Percentiles rank a stretch among this genome's conserved stretches.
Evolutionary conservation across 2,797 vertebrate genomes (phyloP).

Genomic region (Myotis planiceps): DNA sequence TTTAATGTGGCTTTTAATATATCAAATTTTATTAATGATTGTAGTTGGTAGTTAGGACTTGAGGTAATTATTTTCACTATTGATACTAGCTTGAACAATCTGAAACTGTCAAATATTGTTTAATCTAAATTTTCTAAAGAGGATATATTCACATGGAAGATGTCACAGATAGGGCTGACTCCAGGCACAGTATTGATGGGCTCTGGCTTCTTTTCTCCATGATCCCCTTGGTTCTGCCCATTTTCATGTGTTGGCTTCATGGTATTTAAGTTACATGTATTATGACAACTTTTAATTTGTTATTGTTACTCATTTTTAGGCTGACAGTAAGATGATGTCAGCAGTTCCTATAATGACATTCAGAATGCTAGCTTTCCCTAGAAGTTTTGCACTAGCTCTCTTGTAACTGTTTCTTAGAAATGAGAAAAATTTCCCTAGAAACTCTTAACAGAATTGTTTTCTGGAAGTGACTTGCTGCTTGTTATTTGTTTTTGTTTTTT

Average conservation of each 20-base stretch:
- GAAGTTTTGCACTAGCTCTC: neutral
- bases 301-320: conserved; percentile 48
- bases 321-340: neutral
- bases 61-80: neutral
- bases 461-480: neutral
- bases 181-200: neutral
- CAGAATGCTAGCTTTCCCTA: neutral
- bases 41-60: neutral
- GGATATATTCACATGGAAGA: neutral
- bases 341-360: neutral
- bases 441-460: neutral
- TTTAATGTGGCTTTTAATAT: neutral
- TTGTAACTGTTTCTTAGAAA: neutral
- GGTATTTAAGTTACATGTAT: conserved; percentile 80
- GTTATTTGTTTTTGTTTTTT: conserved; percentile 1
- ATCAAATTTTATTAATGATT: conserved; percentile 1
- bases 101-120: neutral
- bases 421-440: neutral
- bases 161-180: neutral
- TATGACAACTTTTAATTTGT: conserved; percentile 78
- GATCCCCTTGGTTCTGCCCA: neutral
- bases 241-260: neutral
- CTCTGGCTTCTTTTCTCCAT: neutral
- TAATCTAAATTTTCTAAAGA: neutral
- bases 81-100: neutral